phyloP scores from a whole-genome alignment of 2,113 vertebrate genomes.

The Desmodus rotundus region DNA sequence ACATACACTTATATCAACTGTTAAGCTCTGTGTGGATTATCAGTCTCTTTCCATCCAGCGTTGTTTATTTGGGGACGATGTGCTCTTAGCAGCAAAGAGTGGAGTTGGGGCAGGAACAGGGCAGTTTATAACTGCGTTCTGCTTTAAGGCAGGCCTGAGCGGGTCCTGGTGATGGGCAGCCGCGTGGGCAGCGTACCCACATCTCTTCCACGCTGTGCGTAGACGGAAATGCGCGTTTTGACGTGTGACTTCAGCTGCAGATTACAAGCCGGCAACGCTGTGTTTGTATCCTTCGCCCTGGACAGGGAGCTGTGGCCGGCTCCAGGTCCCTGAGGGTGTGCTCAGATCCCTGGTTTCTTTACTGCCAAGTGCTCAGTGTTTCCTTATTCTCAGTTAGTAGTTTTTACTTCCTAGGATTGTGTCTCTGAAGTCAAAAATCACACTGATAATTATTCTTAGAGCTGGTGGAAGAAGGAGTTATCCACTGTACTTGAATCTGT shows the following conservation, averaged over 20 bases:
- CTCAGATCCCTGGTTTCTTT: background rate
- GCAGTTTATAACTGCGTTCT: background rate
- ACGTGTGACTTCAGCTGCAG: background rate
- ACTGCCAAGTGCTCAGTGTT: background rate
- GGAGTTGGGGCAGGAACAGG: background rate
- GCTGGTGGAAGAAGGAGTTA: background rate
- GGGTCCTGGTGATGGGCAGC: background rate
- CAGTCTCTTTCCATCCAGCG: background rate
- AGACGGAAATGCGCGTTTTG: background rate
- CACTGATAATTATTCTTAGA: background rate
- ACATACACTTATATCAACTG: background rate
- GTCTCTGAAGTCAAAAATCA: background rate
- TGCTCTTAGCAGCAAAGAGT: background rate
- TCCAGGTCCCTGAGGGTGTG: background rate
- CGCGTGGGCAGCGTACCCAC: background rate
- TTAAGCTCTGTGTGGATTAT: background rate
- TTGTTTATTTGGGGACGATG: background rate
- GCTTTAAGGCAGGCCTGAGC: background rate
- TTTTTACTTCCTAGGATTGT: background rate
- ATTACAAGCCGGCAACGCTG: background rate
- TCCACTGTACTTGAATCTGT: background rate
- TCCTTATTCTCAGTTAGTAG: background rate
- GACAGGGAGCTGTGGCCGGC: too few species aligned
- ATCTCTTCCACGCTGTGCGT: background rate
- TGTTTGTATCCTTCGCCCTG: background rate